Percentiles rank a stretch among this genome's conserved stretches.
phyloP scores from a whole-genome alignment of 2,797 vertebrate genomes.

The Ctenopoma kingsleyae region DNA sequence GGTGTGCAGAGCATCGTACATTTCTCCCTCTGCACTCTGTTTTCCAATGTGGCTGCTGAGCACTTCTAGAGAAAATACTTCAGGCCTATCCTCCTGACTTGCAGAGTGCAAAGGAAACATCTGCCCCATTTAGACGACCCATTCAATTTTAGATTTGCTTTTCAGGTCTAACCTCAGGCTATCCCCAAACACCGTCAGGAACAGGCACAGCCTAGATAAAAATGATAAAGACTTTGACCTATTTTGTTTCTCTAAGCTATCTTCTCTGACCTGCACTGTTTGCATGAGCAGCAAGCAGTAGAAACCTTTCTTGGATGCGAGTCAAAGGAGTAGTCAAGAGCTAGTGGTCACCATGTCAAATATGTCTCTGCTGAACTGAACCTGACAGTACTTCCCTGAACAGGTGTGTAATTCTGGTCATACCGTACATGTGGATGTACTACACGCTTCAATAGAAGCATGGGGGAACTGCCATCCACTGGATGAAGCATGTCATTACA shows the following conservation, averaged over 20 bases:
- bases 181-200: conserved; percentile 57
- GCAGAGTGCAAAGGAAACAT: conserved; percentile 20
- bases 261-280: conserved; percentile 35
- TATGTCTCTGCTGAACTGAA: background rate
- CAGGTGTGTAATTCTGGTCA: conserved; percentile 4
- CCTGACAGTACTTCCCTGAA: background rate
- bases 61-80: conserved; percentile 27
- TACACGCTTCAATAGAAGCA: background rate
- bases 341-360: background rate
- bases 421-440: background rate
- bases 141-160: conserved; percentile 50
- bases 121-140: conserved; percentile 61
- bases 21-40: background rate
- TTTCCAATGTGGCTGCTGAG: conserved; percentile 14
- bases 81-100: conserved; percentile 21
- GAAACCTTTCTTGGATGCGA: conserved; percentile 1
- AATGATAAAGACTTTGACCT: conserved; percentile 41
- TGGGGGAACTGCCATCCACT: conserved; percentile 25
- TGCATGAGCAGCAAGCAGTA: conserved; percentile 25
- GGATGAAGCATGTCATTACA: conserved; percentile 27
- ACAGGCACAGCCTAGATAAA: conserved; percentile 56
- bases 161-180: conserved; percentile 61
- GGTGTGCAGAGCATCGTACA: background rate
- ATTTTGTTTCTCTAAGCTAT: conserved; percentile 44
- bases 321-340: conserved; percentile 4